Evolutionary conservation across 2,797 vertebrate species (phyloP).

Genomic region (Tauraco hartlaubi): DNA sequence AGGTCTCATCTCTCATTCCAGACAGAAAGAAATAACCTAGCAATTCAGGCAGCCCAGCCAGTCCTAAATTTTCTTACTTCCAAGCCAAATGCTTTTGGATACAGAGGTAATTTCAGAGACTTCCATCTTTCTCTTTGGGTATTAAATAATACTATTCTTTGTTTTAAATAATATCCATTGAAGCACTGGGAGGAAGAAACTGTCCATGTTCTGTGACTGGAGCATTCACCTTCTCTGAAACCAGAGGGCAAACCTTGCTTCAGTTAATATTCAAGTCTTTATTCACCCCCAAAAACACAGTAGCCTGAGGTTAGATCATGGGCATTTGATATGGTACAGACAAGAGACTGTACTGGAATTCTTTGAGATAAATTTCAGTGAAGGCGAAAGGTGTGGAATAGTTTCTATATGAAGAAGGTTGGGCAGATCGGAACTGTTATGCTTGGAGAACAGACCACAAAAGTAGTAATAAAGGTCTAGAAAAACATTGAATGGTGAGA

Average conservation of each 20-base stretch:
- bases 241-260: neutral
- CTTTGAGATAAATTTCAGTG: neutral
- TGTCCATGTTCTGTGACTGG: neutral
- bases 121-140: neutral
- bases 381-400: neutral
- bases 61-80: neutral
- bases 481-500: neutral
- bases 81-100: neutral
- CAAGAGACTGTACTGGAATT: neutral
- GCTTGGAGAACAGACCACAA: neutral
- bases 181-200: neutral
- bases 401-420: neutral
- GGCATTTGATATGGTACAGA: neutral
- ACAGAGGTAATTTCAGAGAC: neutral
- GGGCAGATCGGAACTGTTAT: neutral
- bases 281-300: neutral
- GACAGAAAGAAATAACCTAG: neutral
- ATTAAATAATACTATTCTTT: constrained; percentile 5
- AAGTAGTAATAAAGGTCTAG: neutral
- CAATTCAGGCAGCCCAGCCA: neutral
- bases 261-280: neutral
- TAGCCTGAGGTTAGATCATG: neutral
- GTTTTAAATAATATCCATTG: neutral
- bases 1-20: neutral
- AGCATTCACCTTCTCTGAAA: neutral